phyloP scores from a whole-genome alignment of 2,113 vertebrate genomes.

The Danio rerio region DNA sequence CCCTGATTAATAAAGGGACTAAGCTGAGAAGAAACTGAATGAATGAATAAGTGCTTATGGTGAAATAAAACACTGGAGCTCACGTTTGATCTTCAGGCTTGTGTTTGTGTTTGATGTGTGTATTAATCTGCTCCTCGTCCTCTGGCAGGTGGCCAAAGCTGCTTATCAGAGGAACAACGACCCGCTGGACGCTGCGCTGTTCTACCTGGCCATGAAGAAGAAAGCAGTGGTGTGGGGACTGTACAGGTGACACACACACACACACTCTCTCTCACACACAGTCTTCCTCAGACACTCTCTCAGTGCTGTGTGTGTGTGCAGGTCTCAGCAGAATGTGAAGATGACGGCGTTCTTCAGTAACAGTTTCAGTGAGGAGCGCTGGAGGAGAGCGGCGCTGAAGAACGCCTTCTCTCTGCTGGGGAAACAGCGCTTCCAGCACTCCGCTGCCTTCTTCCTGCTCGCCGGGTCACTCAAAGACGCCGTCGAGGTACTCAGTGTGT shows the following conservation, averaged over 20 bases:
- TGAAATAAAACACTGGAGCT: too few relatives aligned
- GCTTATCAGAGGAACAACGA: conserved; percentile 92
- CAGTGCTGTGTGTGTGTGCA: conserved; percentile 56
- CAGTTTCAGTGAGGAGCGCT: conserved; percentile 94
- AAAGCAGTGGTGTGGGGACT: conserved; percentile 97
- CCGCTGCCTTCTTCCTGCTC: conserved; percentile 94
- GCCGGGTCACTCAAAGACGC: conserved; percentile 96
- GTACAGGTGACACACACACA: conserved; percentile 81
- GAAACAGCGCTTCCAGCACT: conserved; percentile 97
- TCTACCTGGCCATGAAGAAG: conserved; percentile 97
- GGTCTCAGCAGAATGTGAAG: conserved; percentile 89
- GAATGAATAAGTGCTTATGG: too few relatives aligned
- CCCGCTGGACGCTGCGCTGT: conserved; percentile 95
- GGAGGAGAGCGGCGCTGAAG: conserved; percentile 96
- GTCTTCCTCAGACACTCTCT: neutral
- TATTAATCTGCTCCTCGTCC: neutral
- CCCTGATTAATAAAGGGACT: too few relatives aligned
- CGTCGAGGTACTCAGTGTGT: conserved; percentile 83
- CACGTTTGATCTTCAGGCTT: too few relatives aligned
- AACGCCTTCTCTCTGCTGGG: conserved; percentile 96
- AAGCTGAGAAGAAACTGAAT: too few relatives aligned
- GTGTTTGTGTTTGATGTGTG: too few relatives aligned
- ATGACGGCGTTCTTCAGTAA: conserved; percentile 99
- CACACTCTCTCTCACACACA: neutral
- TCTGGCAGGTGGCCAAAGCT: conserved; percentile 91